Conservation (phyloP, 2,888 invertebrate species). For the Leptopilina syphax region DNA sequence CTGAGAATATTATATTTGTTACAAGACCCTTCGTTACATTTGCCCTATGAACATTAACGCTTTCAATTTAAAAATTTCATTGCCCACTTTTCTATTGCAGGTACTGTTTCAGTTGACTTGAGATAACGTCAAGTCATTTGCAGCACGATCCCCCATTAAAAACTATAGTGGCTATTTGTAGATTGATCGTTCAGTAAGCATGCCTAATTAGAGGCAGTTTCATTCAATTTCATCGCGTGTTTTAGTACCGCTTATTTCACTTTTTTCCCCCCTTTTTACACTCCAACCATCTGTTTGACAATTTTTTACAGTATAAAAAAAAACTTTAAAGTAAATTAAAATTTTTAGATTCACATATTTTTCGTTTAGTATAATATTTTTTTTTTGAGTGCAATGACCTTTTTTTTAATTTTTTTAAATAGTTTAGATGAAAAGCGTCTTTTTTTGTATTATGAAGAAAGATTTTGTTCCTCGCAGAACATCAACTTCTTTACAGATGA, state of each 20-base stretch:
- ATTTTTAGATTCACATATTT: too few species aligned
- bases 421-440: too few species aligned
- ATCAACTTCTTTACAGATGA: too few species aligned
- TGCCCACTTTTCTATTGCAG: neutral
- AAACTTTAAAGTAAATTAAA: too few species aligned
- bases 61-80: neutral
- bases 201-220: constrained; percentile 13
- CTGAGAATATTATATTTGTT: constrained; percentile 47
- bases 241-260: neutral
- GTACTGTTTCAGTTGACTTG: constrained; percentile 1
- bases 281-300: too few species aligned
- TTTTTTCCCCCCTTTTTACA: neutral
- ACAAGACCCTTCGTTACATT: neutral
- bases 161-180: constrained; percentile 14
- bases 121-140: constrained; percentile 32
- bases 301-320: too few species aligned
- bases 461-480: too few species aligned
- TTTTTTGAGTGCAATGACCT: too few species aligned
- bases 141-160: neutral
- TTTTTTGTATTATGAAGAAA: too few species aligned
- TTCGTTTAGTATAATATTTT: too few species aligned
- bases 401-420: too few species aligned
- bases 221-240: constrained; percentile 27
- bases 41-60: constrained; percentile 34
- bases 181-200: constrained; percentile 27